phyloP scores from a whole-genome alignment of 2,113 vertebrate genomes.

The Pluvialis apricaria region DNA sequence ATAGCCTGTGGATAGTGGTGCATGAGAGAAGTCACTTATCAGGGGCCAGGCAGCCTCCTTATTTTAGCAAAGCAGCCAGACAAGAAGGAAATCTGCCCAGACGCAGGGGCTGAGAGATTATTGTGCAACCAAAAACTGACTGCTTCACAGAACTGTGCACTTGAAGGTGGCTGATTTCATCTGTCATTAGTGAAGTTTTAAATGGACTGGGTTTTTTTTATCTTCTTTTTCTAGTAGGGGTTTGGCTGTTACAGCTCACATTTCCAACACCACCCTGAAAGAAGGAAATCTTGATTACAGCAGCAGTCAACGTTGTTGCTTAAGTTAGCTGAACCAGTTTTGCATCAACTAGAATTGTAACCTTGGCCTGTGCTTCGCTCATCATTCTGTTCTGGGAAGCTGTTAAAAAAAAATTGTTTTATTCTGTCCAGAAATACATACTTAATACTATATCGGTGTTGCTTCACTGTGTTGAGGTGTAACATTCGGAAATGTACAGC shows the following conservation, averaged over 20 bases:
- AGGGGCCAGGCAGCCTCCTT: neutral
- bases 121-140: slow-evolving; percentile 8
- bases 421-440: neutral
- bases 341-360: neutral
- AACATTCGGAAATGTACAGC: neutral
- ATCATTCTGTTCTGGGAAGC: slow-evolving; percentile 12
- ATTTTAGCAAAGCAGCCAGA: slow-evolving; percentile 49
- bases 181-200: slow-evolving; percentile 19
- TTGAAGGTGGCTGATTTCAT: slow-evolving; percentile 16
- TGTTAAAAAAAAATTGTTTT: neutral
- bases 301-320: neutral
- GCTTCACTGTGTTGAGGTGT: neutral
- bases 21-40: slow-evolving; percentile 3
- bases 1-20: neutral
- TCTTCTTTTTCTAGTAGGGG: neutral
- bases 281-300: neutral
- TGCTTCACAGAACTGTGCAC: slow-evolving; percentile 29
- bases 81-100: slow-evolving; percentile 50
- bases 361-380: neutral
- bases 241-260: neutral
- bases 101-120: neutral
- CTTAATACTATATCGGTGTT: neutral
- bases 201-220: neutral
- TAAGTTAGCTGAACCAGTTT: neutral
- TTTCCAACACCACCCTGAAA: neutral